Percentiles rank a stretch among this genome's conserved stretches.
phyloP scores from a whole-genome alignment of 2,113 vertebrate species.

The Ageneiosus marmoratus region DNA sequence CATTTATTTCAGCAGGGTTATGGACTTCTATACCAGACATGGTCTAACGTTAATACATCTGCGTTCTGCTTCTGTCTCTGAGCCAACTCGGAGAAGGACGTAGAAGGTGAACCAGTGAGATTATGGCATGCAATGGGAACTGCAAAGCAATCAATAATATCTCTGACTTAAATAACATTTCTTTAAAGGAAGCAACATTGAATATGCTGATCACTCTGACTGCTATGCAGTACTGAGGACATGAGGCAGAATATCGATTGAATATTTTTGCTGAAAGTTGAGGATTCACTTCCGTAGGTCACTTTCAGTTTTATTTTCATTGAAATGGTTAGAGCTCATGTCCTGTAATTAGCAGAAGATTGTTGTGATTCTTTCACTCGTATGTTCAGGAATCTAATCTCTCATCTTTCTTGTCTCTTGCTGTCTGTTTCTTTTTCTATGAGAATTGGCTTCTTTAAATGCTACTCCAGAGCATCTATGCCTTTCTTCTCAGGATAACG shows the following conservation, averaged over 20 bases:
- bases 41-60: neutral
- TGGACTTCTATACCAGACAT: neutral
- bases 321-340: neutral
- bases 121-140: constrained; percentile 6
- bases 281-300: neutral
- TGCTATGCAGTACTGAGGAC: neutral
- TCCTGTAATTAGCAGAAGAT: neutral
- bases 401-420: neutral
- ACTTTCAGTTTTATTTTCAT: neutral
- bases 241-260: neutral
- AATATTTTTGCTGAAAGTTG: neutral
- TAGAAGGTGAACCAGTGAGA: constrained; percentile 25
- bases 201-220: neutral
- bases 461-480: neutral
- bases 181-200: neutral
- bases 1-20: neutral
- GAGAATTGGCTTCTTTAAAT: neutral
- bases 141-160: constrained; percentile 31
- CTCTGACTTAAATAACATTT: neutral
- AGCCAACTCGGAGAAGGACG: constrained; percentile 33
- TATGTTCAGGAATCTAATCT: neutral
- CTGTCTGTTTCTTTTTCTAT: neutral
- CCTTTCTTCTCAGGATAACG: neutral
- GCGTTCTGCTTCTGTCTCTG: constrained; percentile 1
- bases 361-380: neutral